These are phyloP conservation scores for Protomyctophum bolini DNA, from an alignment of 2,113 vertebrate genomes.

Conservation along the genomic window DNA sequence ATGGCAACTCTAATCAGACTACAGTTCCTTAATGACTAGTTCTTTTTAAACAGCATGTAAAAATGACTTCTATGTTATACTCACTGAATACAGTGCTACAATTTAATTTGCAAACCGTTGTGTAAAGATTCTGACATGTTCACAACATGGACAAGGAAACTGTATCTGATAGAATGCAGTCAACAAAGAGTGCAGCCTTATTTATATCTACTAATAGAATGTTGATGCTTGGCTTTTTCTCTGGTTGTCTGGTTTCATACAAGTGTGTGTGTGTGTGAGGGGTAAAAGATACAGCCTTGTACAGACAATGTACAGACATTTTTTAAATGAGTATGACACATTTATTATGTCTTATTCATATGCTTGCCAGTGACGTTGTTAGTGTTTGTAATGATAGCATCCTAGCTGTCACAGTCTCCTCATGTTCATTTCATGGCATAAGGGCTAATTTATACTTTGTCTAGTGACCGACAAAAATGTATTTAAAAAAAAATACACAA, in stretches of 20 bases:
- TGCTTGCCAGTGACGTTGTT: constrained; percentile 54
- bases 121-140: constrained; percentile 37
- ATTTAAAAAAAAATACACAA: too few species aligned
- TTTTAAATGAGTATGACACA: constrained; percentile 27
- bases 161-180: neutral
- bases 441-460: neutral
- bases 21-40: constrained; percentile 24
- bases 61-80: constrained; percentile 27
- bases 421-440: constrained; percentile 32
- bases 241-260: constrained; percentile 33
- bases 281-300: constrained; percentile 41
- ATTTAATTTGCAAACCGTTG: constrained; percentile 25
- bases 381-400: constrained; percentile 26
- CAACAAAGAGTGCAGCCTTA: constrained; percentile 4
- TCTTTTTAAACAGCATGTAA: constrained; percentile 56
- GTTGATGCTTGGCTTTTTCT: constrained; percentile 17
- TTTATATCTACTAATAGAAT: constrained; percentile 21
- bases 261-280: constrained; percentile 31
- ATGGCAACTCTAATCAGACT: neutral
- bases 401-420: constrained; percentile 4
- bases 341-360: constrained; percentile 47
- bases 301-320: constrained; percentile 40
- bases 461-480: too few species aligned
- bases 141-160: constrained; percentile 18
- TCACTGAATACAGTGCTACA: constrained; percentile 14